Evolutionary conservation across 2,888 invertebrate species (phyloP), one percentile per base, ranked within the genome.

Genomic region (Callyntrura guangdongensis): DNA sequence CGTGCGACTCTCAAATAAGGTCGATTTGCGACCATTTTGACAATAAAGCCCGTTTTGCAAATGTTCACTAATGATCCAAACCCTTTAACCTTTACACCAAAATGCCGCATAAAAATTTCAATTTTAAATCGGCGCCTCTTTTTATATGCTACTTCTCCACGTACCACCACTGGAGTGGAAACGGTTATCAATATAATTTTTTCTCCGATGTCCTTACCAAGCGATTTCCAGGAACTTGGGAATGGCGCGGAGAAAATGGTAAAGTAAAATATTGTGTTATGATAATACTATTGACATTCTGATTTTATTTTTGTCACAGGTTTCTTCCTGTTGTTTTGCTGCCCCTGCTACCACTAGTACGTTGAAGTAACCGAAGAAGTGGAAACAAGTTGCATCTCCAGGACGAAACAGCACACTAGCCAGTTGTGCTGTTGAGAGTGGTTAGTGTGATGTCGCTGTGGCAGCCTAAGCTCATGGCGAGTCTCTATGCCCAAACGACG

Each of bases 381-480:
- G 11, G 59, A 86, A 49, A 47, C 81, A 53, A 82, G 69, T 59
- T 69, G 74, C 47, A 61, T 25, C 83, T 17, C 36, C 69, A 77
- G 20, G 77, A 67, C 17, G 77, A 74, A 86, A 86, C 90, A 90
- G 90, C 90, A 90, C 90, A 90, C 86, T 22, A 81, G n/a, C 81
- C 17, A 47, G 86, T 87, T 64, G 91, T 91, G 91, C 87, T 91
- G 87, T 87, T 91, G 91, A 84, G 84, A 27, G 90, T 69, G 83
- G 87, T 82, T 77, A 86, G 91, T 84, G 91, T 91, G 87, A 91
- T 91, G 91, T 83, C 87, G 83, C 86, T 84, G 91, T 91, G 91
- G 91, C 82, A 87, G 83, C 81, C 81, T 91, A 91, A 83, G 87
- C 91, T 91, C 91, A 87, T 91, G 87, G 88, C 87, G 69, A 85